Conservation (phyloP, 2,797 vertebrate species). For the Enteromius thamalakanensis region DNA sequence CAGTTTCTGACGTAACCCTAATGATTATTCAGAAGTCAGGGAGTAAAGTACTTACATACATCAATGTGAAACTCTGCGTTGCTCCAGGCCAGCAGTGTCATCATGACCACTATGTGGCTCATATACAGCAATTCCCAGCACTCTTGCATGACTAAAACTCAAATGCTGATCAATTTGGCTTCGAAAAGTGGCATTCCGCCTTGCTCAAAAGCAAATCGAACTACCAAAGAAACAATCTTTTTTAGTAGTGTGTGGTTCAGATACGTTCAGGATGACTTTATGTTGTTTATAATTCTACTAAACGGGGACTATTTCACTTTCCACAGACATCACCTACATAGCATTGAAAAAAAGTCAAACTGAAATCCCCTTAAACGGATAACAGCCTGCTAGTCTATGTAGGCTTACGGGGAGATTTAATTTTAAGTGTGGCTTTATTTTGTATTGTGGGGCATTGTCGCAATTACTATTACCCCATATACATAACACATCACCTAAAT, state of each 20-base stretch:
- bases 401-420: constrained; percentile 67
- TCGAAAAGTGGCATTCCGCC: constrained; percentile 11
- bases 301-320: constrained; percentile 66
- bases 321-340: constrained; percentile 48
- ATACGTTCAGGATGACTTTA: constrained; percentile 43
- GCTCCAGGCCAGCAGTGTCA: not conserved
- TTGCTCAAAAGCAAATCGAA: not conserved
- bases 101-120: constrained; percentile 25
- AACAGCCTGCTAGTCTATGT: constrained; percentile 65
- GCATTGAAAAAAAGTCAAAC: constrained; percentile 58
- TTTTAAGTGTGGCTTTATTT: constrained; percentile 63
- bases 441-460: constrained; percentile 17
- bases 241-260: constrained; percentile 2
- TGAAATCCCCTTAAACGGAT: constrained; percentile 74
- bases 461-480: constrained; percentile 12
- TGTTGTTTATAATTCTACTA: constrained; percentile 68
- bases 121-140: constrained; percentile 29
- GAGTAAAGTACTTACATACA: constrained; percentile 37
- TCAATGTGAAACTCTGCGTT: constrained; percentile 33
- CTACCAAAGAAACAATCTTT: not conserved
- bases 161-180: constrained; percentile 26
- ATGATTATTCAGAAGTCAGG: constrained; percentile 38
- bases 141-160: constrained; percentile 34
- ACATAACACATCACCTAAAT: constrained; percentile 1
- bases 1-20: constrained; percentile 22